phyloP scores from a whole-genome alignment of 2,113 vertebrate genomes.

The Cololabis saira region DNA sequence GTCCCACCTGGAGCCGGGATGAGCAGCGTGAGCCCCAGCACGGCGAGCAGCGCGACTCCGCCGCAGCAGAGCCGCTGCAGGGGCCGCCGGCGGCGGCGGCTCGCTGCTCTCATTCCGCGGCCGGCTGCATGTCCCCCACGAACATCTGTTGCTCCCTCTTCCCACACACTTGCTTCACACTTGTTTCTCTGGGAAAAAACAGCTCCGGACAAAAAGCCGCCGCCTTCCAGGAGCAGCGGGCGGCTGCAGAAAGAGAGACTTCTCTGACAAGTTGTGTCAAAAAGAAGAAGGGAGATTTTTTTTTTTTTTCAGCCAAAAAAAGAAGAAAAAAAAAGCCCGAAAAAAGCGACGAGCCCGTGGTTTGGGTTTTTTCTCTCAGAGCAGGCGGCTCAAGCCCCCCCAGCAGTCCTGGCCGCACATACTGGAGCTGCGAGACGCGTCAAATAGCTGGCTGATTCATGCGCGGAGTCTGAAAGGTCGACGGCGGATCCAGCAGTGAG shows the following conservation, averaged over 20 bases:
- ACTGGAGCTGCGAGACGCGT: conserved; percentile 43
- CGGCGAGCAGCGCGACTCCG: conserved; percentile 76
- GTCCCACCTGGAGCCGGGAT: conserved; percentile 80
- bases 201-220: conserved; percentile 14
- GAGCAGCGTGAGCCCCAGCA: conserved; percentile 77
- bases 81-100: conserved; percentile 76
- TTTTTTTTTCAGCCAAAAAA: not conserved
- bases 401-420: conserved; percentile 28
- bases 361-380: conserved; percentile 14
- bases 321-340: not conserved
- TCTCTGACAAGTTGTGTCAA: conserved; percentile 61
- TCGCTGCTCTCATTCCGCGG: conserved; percentile 76
- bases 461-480: conserved; percentile 63
- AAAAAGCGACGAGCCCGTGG: conserved; percentile 18
- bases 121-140: conserved; percentile 57
- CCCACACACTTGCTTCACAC: conserved; percentile 59
- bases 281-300: not conserved
- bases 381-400: conserved; percentile 21
- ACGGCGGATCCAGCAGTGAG: conserved; percentile 63
- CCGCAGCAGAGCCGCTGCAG: conserved; percentile 83
- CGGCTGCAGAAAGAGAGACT: conserved; percentile 32
- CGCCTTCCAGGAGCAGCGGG: conserved; percentile 15
- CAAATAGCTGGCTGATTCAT: conserved; percentile 34
- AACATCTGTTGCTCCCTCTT: conserved; percentile 74
- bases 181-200: conserved; percentile 47